phyloP scores from a whole-genome alignment of 2,113 vertebrate species.

The Stegostoma tigrinum region DNA sequence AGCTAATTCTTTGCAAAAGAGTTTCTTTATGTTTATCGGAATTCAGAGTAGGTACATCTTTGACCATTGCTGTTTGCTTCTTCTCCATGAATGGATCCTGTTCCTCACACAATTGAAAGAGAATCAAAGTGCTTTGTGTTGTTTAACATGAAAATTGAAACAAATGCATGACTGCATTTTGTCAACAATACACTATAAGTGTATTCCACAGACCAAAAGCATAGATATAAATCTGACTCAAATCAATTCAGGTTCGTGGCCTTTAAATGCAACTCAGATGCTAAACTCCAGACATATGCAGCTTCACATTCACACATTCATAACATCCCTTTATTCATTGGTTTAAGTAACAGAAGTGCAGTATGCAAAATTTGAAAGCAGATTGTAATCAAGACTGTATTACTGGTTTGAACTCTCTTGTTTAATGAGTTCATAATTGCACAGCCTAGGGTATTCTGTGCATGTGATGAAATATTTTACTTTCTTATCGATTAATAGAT shows the following conservation, averaged over 20 bases:
- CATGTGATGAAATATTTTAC: constrained; percentile 22
- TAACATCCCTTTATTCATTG: background rate
- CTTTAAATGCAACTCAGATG: background rate
- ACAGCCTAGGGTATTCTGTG: background rate
- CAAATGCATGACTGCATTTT: background rate
- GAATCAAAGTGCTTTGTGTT: background rate
- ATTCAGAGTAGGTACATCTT: background rate
- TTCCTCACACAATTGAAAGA: background rate
- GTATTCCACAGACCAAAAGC: background rate
- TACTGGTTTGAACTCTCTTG: background rate
- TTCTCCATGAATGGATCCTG: constrained; percentile 28
- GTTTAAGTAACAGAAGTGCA: background rate
- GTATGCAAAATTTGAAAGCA: background rate
- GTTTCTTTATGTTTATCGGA: background rate
- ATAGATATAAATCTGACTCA: background rate
- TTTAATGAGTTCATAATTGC: constrained; percentile 7
- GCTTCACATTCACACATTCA: constrained; percentile 2
- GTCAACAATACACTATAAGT: background rate
- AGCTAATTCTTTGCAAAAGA: constrained; percentile 44
- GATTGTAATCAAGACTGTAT: background rate
- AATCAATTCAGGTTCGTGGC: background rate
- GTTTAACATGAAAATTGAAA: background rate
- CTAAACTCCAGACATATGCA: background rate
- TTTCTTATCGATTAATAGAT: constrained; percentile 34
- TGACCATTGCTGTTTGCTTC: background rate